Base-by-base conservation (phyloP, 2,797 vertebrate species). In the Vultur gryphus region DNA sequence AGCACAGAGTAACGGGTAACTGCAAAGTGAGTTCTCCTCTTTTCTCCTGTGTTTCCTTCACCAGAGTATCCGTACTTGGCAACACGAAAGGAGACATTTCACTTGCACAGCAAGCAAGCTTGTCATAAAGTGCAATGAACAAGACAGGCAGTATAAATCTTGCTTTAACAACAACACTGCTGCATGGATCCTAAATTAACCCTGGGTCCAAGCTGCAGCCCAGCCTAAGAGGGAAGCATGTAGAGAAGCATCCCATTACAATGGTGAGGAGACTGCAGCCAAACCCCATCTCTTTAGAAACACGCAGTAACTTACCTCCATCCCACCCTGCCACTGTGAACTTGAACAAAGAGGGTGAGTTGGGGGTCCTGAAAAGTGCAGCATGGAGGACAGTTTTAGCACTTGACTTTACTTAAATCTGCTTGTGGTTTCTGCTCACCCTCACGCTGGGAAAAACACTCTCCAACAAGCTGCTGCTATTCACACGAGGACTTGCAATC, bases 11-110 rank as follows among this genome's bases (percentile, higher is more conserved):
- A 73, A 18, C 5, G 7, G 21, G 29, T 8, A 37, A 24, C 16
- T 9, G 18, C 49, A 66, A 44, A 67, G 8, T 1, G 23, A 90
- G 15, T 2, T 77, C 58, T 70, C 28, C 23, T 59, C 48, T 89
- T 21, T 39, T 28, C 20, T 51, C 51, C 15, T 6, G 0, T 0
- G 2, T 11, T 85, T 16, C 33, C 52, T 46, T 46, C 58, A 31
- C 31, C 29, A 4, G 24, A 41, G 33, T 4, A 25, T 7, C 61
- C 0, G 0, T 6, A 4, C 57, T 25, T 41, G 85, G 79, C 72
- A 78, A 29, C 14, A 15, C 1, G 12, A 66, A 78, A 57, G n/a
- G 82, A 90, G 51, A 57, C 19, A 10, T 69, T 83, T 35, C 39
- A 26, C 46, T 72, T 65, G 70, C 81, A 62, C 54, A 59, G 71